Base-by-base conservation (phyloP, 2,797 vertebrate genomes). In the Xerus rutilus region DNA sequence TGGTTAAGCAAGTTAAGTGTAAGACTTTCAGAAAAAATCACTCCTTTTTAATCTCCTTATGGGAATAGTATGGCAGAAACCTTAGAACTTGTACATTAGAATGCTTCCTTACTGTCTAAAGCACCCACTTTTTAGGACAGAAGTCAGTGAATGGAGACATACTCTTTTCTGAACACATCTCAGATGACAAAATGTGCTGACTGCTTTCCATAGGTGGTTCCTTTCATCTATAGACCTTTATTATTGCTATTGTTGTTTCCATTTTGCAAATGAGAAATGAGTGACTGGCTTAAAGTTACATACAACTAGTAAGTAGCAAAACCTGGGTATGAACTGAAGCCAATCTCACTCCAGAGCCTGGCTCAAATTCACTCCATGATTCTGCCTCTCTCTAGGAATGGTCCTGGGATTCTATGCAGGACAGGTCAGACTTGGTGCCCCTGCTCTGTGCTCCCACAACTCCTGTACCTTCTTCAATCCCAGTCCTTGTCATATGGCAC, bases 201-300 rank as follows among this genome's bases (percentile, higher is more conserved):
- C 21, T 54, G 14, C 64, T 87, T 87, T 83, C 73, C 14, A 43
- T 12, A 45, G 35, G 74, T n/a, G 87, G 65, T 65, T 91, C 67
- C 47, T 78, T 92, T 82, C 91, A 64, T 87, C 25, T 23, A n/a
- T 35, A 59, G 35, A 47, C 28, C 21, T 25, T 65, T 47, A 23
- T 47, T 65, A 70, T 17, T 92, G n/a, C 15, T 65, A 23, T 91
- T 62, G 82, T 47, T 79, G 10, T 81, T 91, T 11, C 43, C n/a
- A 74, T 59, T 95, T 91, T 67, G 59, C 45, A 78, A 84, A 95
- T 72, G 30, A 52, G 21, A 89, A 81, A 76, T 76, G 11, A 84
- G 12, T 21, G 28, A 85, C 20, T 85, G 79, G 43, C 30, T 85
- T 18, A 25, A 79, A 82, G 43, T 89, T 14, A 70, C 28, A 43